Percentiles rank a stretch among this genome's conserved stretches.
phyloP scores from a whole-genome alignment of 2,113 vertebrate species.

The Alces alces region DNA sequence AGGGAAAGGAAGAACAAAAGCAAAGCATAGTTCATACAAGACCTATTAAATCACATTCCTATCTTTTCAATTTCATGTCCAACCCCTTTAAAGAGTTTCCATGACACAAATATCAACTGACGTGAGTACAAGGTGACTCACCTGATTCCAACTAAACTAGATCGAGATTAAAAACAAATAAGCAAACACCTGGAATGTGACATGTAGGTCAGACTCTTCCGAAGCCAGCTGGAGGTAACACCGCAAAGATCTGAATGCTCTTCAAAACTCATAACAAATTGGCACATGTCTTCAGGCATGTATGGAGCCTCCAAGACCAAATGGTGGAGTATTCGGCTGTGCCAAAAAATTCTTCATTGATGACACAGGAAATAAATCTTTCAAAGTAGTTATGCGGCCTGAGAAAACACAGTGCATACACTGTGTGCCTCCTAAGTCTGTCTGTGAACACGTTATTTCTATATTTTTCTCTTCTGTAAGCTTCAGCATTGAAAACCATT shows the following conservation, averaged over 20 bases:
- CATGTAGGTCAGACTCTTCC: constrained; percentile 9
- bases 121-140: neutral
- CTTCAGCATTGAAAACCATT: neutral
- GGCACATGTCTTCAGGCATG: neutral
- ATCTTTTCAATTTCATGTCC: neutral
- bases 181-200: constrained; percentile 29
- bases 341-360: constrained; percentile 42
- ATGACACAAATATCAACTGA: constrained; percentile 15
- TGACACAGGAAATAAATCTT: constrained; percentile 47
- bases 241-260: neutral
- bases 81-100: constrained; percentile 43
- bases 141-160: constrained; percentile 31
- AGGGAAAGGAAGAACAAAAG: constrained; percentile 1
- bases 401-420: neutral
- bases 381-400: constrained; percentile 28
- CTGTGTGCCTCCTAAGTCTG: neutral
- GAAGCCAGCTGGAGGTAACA: neutral
- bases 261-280: constrained; percentile 31
- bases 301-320: neutral
- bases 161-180: constrained; percentile 35
- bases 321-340: neutral
- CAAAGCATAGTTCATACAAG: neutral
- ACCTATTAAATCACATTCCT: neutral
- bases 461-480: constrained; percentile 38
- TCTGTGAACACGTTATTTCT: constrained; percentile 11